Evolutionary conservation across 2,888 invertebrate species (phyloP), one percentile per base, ranked within the genome.

Genomic region (Callinectes sapidus): DNA sequence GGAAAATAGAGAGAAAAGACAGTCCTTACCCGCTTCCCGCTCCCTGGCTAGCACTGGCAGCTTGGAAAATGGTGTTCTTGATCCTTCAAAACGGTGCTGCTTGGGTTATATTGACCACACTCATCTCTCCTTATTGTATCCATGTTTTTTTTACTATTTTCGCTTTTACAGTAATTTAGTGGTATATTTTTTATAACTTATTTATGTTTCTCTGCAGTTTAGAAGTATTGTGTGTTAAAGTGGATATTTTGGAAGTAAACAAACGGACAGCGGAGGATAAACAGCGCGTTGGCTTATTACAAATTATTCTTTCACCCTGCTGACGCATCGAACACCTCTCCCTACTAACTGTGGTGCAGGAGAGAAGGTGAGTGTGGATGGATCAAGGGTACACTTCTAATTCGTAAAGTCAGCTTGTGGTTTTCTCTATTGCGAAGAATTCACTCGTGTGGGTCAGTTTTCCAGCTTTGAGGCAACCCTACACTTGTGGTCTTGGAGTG

Each of bases 241-340:
- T 71, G 28, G 10, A 28, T 71, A n/a, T 28, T 71, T 71, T 28
- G 35, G 81, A 81, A 35, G 81, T 81, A 81, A 81, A 81, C 81
- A 81, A 81, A 81, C 81, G 81, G 81, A 16, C 18, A 81, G 81
- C 81, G 16, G 32, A 81, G 35, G 35, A 16, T 81, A 81, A 81
- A 81, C 81, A 81, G 35, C 35, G 35, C 35, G 13, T 71, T 71
- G 71, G 6, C 10, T 71, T n/a, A 71, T 28, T 71, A 28, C 28
- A n/a, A 28, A 28, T 71, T n/a, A 28, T 16, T 10, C 13, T 35
- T 0, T 35, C 35, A 3, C 18, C 18, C 16, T 81, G 81, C 28
- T 61, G 61, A 23, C 23, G 18, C 6, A 61, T 1, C 28, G 35
- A 13, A 35, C 35, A 35, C 2, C 18, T 35, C 16, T 81, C 81